These are phyloP conservation scores for Drosophila austrosaltans DNA, from an alignment of 2,888 invertebrate genomes.

Conservation along the genomic window DNA sequence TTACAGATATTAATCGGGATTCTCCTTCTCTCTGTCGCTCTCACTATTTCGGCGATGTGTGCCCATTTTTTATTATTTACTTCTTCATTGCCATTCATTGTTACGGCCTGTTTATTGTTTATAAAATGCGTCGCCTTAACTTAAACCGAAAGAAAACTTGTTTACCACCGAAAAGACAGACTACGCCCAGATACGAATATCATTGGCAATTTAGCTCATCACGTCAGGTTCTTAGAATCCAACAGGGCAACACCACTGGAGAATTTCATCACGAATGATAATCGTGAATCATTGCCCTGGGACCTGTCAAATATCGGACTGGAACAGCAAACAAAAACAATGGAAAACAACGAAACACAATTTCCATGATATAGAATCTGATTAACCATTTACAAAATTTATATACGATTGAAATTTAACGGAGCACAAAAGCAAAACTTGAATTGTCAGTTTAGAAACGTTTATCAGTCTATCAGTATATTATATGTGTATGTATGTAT, in stretches of 20 bases:
- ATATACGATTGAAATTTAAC: not conserved
- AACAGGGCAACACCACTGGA: conserved; percentile 24
- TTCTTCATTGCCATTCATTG: not conserved
- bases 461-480: not conserved
- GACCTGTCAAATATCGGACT: conserved; percentile 15
- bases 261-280: conserved; percentile 60
- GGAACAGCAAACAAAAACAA: not conserved
- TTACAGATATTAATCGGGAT: conserved; percentile 38
- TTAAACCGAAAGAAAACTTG: conserved; percentile 49
- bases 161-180: conserved; percentile 50
- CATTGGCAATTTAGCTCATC: conserved; percentile 51
- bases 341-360: conserved; percentile 10
- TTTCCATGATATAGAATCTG: conserved; percentile 6
- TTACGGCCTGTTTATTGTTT: conserved; percentile 33
- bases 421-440: not conserved
- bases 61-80: conserved; percentile 4
- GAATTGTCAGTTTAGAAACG: not conserved
- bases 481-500: not conserved
- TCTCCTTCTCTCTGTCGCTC: conserved; percentile 24
- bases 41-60: not conserved
- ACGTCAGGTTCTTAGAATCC: conserved; percentile 59
- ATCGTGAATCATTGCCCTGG: conserved; percentile 52
- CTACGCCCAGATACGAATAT: conserved; percentile 39
- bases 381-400: not conserved
- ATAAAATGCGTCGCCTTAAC: conserved; percentile 41